Base-by-base conservation (phyloP, 2,888 invertebrate species). In the Alitta virens region DNA sequence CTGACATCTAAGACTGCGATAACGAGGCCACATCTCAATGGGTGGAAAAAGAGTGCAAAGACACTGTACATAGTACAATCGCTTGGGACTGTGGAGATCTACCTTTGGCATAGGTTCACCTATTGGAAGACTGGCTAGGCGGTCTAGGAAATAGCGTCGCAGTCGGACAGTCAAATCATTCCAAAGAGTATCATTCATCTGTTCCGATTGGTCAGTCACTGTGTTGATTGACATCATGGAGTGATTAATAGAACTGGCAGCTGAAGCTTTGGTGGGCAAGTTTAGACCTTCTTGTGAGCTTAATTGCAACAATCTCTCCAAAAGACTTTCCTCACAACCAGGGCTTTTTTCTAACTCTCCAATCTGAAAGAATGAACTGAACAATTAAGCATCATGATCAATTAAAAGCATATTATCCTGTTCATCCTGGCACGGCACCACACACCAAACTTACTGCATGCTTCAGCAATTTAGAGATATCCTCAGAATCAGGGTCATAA, bases 401-500 rank as follows among this genome's bases (percentile, higher is more conserved):
- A 18, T 23, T 12, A 33, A 5, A 5, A 46, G n/a, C 21, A 46
- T 16, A 46, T 46, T 18, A 12, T 18, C n/a, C 46, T 46, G n/a
- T 16, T 46, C 21, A 46, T 46, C 46, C 21, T n/a, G 16, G 46
- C 46, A 46, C n/a, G 7, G 33, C 33, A 33, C 33, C 33, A 33
- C 33, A 33, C 33, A 9, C 52, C 2, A 7, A 53, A 64, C 74
- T 71, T 68, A 79, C 77, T 53, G 76, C 71, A 66, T 76, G 74
- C 55, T 68, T 66, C 1, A 79, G 70, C 14, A 79, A 73, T 26
- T 73, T 72, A 12, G 72, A 69, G 18, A 78, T 71, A 55, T 75
- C 75, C 25, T 76, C 78, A n/a, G 72, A 63, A 27, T 78, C 76
- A 5, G 77, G 77, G 59, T 79, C 79, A 62, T 76, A 77, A 62